A percentile compares a stretch with the other conserved stretches of the same genome.
These are phyloP conservation scores for Astatoreochromis straeleni DNA, from an alignment of 2,113 vertebrate species.

Conservation along the genomic window DNA sequence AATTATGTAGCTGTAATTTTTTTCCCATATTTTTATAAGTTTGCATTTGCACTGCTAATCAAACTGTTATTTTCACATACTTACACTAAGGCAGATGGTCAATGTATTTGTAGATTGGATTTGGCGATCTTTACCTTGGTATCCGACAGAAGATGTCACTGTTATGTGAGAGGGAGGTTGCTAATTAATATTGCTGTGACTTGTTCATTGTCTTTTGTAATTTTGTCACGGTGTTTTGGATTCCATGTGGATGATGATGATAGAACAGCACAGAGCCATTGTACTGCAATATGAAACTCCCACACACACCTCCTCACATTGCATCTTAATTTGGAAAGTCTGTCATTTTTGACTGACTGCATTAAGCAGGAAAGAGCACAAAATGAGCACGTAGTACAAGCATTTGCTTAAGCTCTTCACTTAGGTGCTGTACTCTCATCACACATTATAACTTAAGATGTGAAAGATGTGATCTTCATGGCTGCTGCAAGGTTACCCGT, in stretches of 20 bases:
- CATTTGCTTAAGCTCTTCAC: neutral
- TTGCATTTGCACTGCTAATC: conserved; percentile 40
- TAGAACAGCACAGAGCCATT: neutral
- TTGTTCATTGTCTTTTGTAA: conserved; percentile 27
- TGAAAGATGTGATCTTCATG: neutral
- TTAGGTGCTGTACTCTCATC: conserved; percentile 8
- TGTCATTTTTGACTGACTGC: neutral
- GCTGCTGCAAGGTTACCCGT: neutral
- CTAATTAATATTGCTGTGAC: conserved; percentile 27
- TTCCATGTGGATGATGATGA: neutral
- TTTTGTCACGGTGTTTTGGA: conserved; percentile 4
- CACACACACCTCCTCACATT: neutral
- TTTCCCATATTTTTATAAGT: conserved; percentile 42
- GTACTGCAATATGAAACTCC: conserved; percentile 4
- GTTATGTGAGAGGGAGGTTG: neutral
- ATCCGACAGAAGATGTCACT: neutral
- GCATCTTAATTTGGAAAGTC: neutral
- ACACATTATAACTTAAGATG: neutral
- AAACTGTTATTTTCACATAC: conserved; percentile 4
- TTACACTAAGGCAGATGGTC: neutral
- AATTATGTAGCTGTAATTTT: conserved; percentile 42
- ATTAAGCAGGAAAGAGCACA: conserved; percentile 10
- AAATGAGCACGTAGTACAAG: neutral
- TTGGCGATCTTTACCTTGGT: neutral
- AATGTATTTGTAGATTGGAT: neutral